These are phyloP conservation scores for Leptobrachium ailaonicum DNA, from an alignment of 2,113 vertebrate genomes.

Conservation along the genomic window DNA sequence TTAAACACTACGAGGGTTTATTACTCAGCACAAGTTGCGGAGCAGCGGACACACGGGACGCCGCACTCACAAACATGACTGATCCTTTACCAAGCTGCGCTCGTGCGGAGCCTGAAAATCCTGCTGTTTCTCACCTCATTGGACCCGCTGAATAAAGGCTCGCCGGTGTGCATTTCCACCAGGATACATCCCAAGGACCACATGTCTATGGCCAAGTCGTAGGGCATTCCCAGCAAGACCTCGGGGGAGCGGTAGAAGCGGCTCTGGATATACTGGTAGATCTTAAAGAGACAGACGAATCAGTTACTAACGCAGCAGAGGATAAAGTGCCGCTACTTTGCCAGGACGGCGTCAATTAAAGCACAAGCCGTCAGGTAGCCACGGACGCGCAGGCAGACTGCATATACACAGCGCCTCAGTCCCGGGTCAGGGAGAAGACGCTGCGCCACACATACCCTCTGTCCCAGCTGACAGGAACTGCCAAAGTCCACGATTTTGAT, in stretches of 20 bases:
- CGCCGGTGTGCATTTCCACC: constrained; percentile 94
- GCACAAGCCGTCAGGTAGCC: too few species aligned
- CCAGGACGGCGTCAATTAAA: too few species aligned
- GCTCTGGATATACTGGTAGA: constrained; percentile 96
- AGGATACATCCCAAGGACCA: constrained; percentile 93
- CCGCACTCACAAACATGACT: too few species aligned
- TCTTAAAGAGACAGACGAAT: constrained; percentile 62
- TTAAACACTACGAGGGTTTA: too few species aligned
- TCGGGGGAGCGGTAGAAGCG: constrained; percentile 92
- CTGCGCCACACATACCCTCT: constrained; percentile 73
- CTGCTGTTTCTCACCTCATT: constrained; percentile 77
- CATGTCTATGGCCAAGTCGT: constrained; percentile 94
- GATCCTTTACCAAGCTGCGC: too few species aligned
- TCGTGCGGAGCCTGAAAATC: too few species aligned
- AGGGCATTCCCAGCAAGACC: constrained; percentile 89
- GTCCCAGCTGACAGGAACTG: constrained; percentile 91
- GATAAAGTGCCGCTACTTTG: too few species aligned
- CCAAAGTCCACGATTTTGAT: constrained; percentile 95
- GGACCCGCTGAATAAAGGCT: constrained; percentile 91
- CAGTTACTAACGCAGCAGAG: too few species aligned
- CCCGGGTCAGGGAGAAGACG: neutral
- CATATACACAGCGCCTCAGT: too few species aligned
- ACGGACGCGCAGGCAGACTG: too few species aligned
- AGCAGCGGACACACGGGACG: too few species aligned
- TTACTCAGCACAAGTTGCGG: too few species aligned